Evolutionary conservation across 2,113 vertebrate species (phyloP), one percentile per base, ranked within the genome.

Genomic region (Cnemophilus loriae): DNA sequence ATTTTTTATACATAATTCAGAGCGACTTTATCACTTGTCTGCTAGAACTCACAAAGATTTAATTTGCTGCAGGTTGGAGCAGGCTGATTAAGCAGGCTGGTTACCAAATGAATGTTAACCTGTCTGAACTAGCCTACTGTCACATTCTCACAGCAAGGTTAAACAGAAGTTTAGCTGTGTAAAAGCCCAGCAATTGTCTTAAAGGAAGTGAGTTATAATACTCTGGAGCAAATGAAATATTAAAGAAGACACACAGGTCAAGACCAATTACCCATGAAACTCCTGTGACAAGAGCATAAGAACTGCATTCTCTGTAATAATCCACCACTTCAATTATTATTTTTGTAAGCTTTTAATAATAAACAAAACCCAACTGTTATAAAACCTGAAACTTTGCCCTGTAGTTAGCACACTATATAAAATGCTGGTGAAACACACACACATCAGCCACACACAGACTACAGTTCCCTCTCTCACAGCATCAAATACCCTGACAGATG

Each of bases 101-200:
- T 97, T 97, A 98, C 97, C 97, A 97, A 98, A 96, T 95, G 87
- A 91, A 97, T 33, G 83, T 93, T 87, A 97, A 98, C 98, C 97
- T 98, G 98, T 87, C 97, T 97, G 97, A 97, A 97, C 98, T 98
- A 98, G 98, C 97, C 98, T 96, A 95, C 73, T 98, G 97, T 94
- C 97, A 98, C 97, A 97, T 97, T 97, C 95, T 97, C 97, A 84
- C 94, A 97, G 94, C 97, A 97, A 95, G 97, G 98, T 98, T 98
- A 98, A 98, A 98, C 50, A 98, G 88, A 97, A 98, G 97, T 98
- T 98, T 98, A 98, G 97, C 97, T 95, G 97, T 94, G 89, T 85
- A 55, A 91, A 90, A 88, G 73, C 64, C 37, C 56, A 89, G 87
- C 94, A 83, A 97, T 95, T 60, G 0, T 60, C 97, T 97, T 95